Evolutionary conservation across 2,797 vertebrate species (phyloP).

Genomic region (Aulostomus chinensis): DNA sequence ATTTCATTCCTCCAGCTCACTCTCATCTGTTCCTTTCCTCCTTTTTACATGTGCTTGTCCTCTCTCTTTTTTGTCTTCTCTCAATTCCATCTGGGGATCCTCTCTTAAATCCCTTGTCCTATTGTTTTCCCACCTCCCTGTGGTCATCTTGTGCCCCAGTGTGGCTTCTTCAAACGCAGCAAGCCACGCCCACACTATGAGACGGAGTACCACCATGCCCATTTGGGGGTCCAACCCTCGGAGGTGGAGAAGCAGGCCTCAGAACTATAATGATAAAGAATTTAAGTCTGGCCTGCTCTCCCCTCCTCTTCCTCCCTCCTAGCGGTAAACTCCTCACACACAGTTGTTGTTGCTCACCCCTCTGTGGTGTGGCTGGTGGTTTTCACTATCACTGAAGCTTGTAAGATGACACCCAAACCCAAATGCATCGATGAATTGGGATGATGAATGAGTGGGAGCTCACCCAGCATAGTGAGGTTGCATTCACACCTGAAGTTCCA

Average conservation of each 20-base stretch:
- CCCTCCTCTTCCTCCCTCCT: conserved; percentile 65
- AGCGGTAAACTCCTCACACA: conserved; percentile 69
- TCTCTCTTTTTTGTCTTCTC: conserved; percentile 18
- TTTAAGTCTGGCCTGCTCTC: conserved; percentile 73
- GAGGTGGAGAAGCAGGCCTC: conserved; percentile 85
- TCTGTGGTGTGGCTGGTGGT: conserved; percentile 42
- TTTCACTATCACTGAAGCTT: too few species aligned
- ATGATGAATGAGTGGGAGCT: too few species aligned
- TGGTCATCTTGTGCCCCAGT: conserved; percentile 74
- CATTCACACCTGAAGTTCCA: too few species aligned
- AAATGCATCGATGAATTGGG: too few species aligned
- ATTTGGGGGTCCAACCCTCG: conserved; percentile 89
- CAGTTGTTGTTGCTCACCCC: conserved; percentile 25
- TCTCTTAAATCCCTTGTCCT: conserved; percentile 17
- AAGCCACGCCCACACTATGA: conserved; percentile 81
- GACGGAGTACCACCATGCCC: conserved; percentile 88
- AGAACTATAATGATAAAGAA: conserved; percentile 74
- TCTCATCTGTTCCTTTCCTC: conserved; percentile 36
- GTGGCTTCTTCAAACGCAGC: conserved; percentile 91
- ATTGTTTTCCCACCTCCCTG: not conserved
- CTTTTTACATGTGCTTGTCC: conserved; percentile 17
- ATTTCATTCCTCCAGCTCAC: conserved; percentile 28
- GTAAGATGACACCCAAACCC: too few species aligned
- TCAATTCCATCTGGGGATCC: conserved; percentile 12
- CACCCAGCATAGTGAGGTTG: too few species aligned